phyloP scores from a whole-genome alignment of 2,888 invertebrate species.

The Acronicta aceris region DNA sequence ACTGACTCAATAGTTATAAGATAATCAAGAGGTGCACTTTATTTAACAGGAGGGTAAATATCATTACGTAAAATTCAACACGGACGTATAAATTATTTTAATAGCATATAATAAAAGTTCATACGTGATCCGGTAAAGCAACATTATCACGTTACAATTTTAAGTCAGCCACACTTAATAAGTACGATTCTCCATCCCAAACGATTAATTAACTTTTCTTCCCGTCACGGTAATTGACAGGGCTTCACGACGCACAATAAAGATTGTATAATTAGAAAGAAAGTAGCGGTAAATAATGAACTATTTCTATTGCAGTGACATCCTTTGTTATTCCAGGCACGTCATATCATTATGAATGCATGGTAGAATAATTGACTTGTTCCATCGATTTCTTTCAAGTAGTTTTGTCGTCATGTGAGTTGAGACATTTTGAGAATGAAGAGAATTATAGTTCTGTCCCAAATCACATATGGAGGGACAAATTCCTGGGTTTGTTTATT shows the following conservation, averaged over 20 bases:
- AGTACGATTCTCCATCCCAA: conserved; percentile 18
- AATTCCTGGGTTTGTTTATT: conserved; percentile 64
- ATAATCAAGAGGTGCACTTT: background rate
- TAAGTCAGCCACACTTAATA: conserved; percentile 9
- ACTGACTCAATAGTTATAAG: background rate
- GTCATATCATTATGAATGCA: conserved; percentile 13
- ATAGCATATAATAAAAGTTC: conserved; percentile 1
- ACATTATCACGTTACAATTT: background rate
- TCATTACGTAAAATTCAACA: background rate
- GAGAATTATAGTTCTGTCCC: conserved; percentile 10
- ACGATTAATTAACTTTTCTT: conserved; percentile 31
- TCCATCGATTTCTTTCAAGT: conserved; percentile 23
- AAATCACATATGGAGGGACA: conserved; percentile 41
- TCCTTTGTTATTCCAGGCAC: conserved; percentile 35
- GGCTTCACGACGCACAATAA: conserved; percentile 26
- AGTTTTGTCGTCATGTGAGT: conserved; percentile 24
- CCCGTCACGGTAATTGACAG: conserved; percentile 34
- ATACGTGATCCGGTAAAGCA: conserved; percentile 1
- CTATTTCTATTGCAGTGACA: conserved; percentile 13
- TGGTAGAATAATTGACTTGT: conserved; percentile 30
- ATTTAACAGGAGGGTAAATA: background rate
- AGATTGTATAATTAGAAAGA: conserved; percentile 32
- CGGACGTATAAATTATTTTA: background rate
- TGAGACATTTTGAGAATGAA: conserved; percentile 9
- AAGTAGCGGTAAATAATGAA: conserved; percentile 41